phyloP scores from a whole-genome alignment of 1,140 invertebrate genomes.

The Drosophila neocordata region DNA sequence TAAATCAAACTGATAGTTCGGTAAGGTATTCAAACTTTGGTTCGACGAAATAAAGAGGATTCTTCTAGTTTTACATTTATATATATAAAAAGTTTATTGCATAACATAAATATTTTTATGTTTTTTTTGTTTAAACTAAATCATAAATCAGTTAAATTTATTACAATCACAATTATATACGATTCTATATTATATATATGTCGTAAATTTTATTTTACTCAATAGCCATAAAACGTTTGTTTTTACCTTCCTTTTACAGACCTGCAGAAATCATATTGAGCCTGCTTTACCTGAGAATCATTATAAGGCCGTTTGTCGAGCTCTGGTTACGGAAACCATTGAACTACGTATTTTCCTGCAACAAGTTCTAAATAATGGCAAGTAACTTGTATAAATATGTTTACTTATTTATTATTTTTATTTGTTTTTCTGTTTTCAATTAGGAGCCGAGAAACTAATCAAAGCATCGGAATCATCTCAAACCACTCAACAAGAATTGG shows the following conservation, averaged over 20 bases:
- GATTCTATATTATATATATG: too few relatives aligned
- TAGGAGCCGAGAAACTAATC: slow-evolving; percentile 85
- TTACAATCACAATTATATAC: too few relatives aligned
- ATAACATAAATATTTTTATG: too few relatives aligned
- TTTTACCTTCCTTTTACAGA: slow-evolving; percentile 25
- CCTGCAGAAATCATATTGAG: slow-evolving; percentile 78
- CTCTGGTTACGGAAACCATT: slow-evolving; percentile 93
- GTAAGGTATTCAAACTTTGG: too few relatives aligned
- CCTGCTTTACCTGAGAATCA: slow-evolving; percentile 87
- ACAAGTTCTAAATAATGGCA: slow-evolving; percentile 87
- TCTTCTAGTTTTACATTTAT: too few relatives aligned
- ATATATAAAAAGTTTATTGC: too few relatives aligned
- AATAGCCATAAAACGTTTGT: background rate
- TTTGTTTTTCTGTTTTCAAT: background rate
- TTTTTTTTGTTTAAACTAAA: too few relatives aligned
- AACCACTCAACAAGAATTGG: slow-evolving; percentile 86
- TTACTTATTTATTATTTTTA: background rate
- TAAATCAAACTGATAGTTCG: too few relatives aligned
- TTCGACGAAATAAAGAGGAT: too few relatives aligned
- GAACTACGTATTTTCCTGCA: slow-evolving; percentile 95
- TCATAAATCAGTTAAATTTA: too few relatives aligned
- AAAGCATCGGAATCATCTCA: slow-evolving; percentile 84
- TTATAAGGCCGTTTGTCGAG: slow-evolving; percentile 95
- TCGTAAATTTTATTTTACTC: background rate
- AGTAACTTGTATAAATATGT: slow-evolving; percentile 13